Conservation (phyloP, 1,140 invertebrate species). For the Zaprionus ornatus region DNA sequence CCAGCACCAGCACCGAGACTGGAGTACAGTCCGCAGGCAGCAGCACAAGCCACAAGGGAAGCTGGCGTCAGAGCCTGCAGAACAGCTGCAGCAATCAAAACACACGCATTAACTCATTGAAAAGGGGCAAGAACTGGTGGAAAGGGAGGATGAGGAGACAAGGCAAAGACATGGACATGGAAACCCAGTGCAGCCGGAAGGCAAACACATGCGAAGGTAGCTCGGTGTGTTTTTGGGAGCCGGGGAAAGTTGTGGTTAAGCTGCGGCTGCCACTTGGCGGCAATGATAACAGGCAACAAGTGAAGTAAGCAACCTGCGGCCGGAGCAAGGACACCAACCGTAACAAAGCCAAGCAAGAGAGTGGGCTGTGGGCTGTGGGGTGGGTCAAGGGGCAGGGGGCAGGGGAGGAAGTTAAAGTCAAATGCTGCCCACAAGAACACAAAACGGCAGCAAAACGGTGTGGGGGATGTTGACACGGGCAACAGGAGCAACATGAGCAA, state of each 20-base stretch:
- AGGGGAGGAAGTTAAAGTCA: slow-evolving; percentile 65
- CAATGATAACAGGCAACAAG: slow-evolving; percentile 65
- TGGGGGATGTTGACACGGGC: slow-evolving; percentile 74
- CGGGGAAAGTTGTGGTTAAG: slow-evolving; percentile 27
- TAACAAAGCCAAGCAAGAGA: slow-evolving; percentile 14
- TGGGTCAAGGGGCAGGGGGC: background rate
- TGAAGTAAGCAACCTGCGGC: slow-evolving; percentile 37
- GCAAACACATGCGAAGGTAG: slow-evolving; percentile 62
- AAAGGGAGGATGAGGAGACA: background rate
- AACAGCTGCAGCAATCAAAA: slow-evolving; percentile 46
- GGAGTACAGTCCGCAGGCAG: background rate
- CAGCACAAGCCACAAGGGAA: background rate
- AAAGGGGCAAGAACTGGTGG: slow-evolving; percentile 2
- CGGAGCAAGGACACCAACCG: slow-evolving; percentile 18
- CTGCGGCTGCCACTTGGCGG: slow-evolving; percentile 42
- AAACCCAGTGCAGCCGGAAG: slow-evolving; percentile 46
- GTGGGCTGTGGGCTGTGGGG: background rate
- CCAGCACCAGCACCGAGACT: slow-evolving; percentile 19
- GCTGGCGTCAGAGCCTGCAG: background rate
- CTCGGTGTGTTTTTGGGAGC: slow-evolving; percentile 11
- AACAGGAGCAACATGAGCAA: slow-evolving; percentile 66
- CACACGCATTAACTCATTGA: slow-evolving; percentile 48
- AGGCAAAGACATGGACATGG: background rate
- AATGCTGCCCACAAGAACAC: slow-evolving; percentile 61
- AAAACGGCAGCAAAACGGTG: slow-evolving; percentile 52